Conservation (phyloP, 2,113 vertebrate species). For the Etheostoma spectabile region DNA sequence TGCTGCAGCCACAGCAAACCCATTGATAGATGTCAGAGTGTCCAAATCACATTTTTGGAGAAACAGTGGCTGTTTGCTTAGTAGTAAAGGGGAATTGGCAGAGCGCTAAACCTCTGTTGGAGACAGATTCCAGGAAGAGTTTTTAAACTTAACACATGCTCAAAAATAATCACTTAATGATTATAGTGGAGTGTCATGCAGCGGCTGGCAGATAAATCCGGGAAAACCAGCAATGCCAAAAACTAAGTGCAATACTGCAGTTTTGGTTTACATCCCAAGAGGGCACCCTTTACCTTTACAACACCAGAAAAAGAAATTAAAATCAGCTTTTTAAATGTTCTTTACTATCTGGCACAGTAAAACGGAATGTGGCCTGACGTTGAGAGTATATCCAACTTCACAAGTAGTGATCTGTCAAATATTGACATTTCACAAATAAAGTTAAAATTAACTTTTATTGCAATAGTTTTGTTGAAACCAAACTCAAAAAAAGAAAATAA, state of each 20-base stretch:
- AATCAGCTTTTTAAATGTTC: not conserved
- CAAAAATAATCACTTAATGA: not conserved
- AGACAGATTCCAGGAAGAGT: slow-evolving; percentile 8
- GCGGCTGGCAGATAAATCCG: not conserved
- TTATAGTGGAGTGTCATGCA: not conserved
- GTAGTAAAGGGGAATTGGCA: not conserved
- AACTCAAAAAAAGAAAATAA: not conserved
- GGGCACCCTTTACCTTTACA: slow-evolving; percentile 68
- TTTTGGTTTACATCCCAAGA: slow-evolving; percentile 68
- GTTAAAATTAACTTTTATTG: not conserved
- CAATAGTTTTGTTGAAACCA: not conserved
- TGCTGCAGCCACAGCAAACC: not conserved
- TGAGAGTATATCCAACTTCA: not conserved
- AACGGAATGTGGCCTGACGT: not conserved
- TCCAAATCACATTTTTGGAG: slow-evolving; percentile 1
- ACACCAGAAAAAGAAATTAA: not conserved
- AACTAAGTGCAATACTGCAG: slow-evolving; percentile 39
- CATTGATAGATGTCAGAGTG: slow-evolving; percentile 14
- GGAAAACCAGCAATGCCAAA: slow-evolving; percentile 5
- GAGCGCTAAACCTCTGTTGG: not conserved
- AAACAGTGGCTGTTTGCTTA: slow-evolving; percentile 5
- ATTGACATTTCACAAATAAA: not conserved
- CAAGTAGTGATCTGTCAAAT: not conserved
- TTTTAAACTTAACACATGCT: not conserved
- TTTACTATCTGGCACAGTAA: not conserved